Percentiles rank a stretch among this genome's conserved stretches.
These are phyloP conservation scores for Torymus aiolomorphi DNA, from an alignment of 2,888 invertebrate genomes.

Conservation along the genomic window DNA sequence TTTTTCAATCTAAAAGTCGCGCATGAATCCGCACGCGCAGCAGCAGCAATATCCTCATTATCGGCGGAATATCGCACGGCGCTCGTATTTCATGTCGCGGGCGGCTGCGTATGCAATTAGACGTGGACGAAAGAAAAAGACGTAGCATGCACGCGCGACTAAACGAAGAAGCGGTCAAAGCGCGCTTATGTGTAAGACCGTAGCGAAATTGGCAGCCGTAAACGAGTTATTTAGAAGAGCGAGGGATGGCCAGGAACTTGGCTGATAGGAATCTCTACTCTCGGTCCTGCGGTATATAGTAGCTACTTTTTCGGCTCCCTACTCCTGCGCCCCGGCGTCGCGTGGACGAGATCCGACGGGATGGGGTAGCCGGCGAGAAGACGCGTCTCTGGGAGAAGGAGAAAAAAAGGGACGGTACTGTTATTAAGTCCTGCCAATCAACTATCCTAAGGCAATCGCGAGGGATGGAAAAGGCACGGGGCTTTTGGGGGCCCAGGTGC, in stretches of 20 bases:
- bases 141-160: not conserved
- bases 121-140: conserved; percentile 22
- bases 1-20: conserved; percentile 47
- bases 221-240: conserved; percentile 58
- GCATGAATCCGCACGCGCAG: not conserved
- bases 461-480: conserved; percentile 42
- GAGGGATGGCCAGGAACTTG: conserved; percentile 7
- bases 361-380: conserved; percentile 16
- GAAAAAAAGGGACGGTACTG: conserved; percentile 1
- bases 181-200: conserved; percentile 25
- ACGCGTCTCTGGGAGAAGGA: not conserved
- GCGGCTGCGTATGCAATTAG: conserved; percentile 52
- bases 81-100: conserved; percentile 54
- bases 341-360: conserved; percentile 25
- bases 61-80: conserved; percentile 43
- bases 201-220: conserved; percentile 59
- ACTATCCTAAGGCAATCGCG: conserved; percentile 26
- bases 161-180: conserved; percentile 10
- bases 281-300: not conserved
- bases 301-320: conserved; percentile 10
- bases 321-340: conserved; percentile 12
- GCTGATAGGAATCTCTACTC: conserved; percentile 39
- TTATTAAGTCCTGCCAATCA: conserved; percentile 57
- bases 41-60: conserved; percentile 53
- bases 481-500: conserved; percentile 19